Base-by-base conservation (phyloP, 2,888 invertebrate genomes). In the Cephus pulcher region DNA sequence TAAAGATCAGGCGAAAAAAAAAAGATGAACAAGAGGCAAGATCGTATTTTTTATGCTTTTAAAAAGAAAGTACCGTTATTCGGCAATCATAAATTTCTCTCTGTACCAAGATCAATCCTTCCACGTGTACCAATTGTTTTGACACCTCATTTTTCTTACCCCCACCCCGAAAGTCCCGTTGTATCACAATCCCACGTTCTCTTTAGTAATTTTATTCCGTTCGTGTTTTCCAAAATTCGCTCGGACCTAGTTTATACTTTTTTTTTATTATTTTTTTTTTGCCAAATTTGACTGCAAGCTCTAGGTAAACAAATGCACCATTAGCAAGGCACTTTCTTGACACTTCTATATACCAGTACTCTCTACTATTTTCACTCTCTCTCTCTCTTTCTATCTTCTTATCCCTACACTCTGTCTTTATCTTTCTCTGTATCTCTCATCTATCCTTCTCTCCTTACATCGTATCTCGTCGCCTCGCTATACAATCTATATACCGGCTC, bases 371-470 rank as follows among this genome's bases (percentile, higher is more conserved):
- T 40, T 40, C 40, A 15, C 1, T 40, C 37, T 30, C 70, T 70
- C 30, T 70, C 12, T 69, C 15, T 69, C 12, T 69, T 70, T 70
- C 70, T 33, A 70, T 33, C 70, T 70, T 23, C 6, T 12, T 32
- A 70, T 33, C 70, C 70, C 70, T 33, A 12, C 11, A 30, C 30
- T 70, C 37, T 70, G 0, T 15, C 30, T 33, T 30, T 33, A 11
- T 70, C n/a, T 70, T 6, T 33, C n/a, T 30, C n/a, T 75, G n/a
- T 79, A 78, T 40, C 76, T 81, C 74, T 82, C 80, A 80, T 30
- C 33, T 37, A 32, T 75, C 70, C 3, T 34, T 78, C 79, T 79
- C 76, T 75, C 76, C 37, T 70, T 12, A 76, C 70, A 34, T 68
- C 40, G 15, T 40, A 40, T 40, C 40, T 40, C 40, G 40, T 40